Base-by-base conservation (phyloP, 2,888 invertebrate genomes). In the Ormyrus thymus region DNA sequence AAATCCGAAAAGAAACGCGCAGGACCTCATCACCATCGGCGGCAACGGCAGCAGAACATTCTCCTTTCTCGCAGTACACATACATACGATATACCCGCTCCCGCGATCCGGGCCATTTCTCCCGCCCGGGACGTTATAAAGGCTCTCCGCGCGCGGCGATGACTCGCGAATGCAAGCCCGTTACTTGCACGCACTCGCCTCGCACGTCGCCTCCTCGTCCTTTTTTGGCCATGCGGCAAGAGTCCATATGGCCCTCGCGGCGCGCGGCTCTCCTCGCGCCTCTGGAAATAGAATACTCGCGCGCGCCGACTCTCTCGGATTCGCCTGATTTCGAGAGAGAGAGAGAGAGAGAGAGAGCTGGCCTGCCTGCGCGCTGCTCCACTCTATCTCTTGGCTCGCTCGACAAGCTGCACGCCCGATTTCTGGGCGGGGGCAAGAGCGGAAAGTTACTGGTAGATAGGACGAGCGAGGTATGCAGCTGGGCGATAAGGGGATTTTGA, bases 211-310 rank as follows among this genome's bases (percentile, higher is more conserved):
- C 48, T 56, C 51, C 64, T 79, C 79, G 70, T 79, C 74, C 79
- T 79, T 79, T 79, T 79, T 79, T 79, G 70, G 79, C 64, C 59
- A 69, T 62, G 68, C 53, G 50, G 7, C 56, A 29, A 29, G 6
- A 66, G 53, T 43, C 51, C 43, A 46, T 55, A 58, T 15, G 53
- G 62, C 61, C 66, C 58, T n/a, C 46, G 46, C n/a, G 45, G 9
- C 66, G 7, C 43, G 9, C 59, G 65, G 51, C 59, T 45, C 45
- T 46, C 64, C 70, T 58, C 65, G 53, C 29, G 58, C 58, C 71
- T 58, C 78, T 78, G 78, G 78, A 78, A 78, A 78, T 78, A 78
- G 78, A 78, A 29, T 29, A 29, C 29, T 56, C 56, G 62, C 13
- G 10, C 13, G 45, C 29, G 3, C 29, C 29, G n/a, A 1, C 48